phyloP scores from a whole-genome alignment of 2,797 vertebrate genomes.

The Crypturellus tataupa region DNA sequence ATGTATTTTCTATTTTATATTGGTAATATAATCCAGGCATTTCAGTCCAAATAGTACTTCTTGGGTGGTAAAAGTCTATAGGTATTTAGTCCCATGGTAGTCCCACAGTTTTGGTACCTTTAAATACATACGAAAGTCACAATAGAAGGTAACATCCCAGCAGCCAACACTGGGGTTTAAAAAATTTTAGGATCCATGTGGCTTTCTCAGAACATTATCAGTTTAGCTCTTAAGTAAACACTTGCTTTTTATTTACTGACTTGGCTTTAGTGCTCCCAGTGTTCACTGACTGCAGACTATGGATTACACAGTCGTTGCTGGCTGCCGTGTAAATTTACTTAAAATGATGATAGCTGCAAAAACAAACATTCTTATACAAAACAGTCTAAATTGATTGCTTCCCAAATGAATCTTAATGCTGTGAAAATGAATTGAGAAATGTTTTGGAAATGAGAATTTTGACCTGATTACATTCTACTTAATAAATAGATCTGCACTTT shows the following conservation, averaged over 20 bases:
- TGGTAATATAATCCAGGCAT: slow-evolving; percentile 76
- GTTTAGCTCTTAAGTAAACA: not conserved
- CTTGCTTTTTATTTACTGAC: not conserved
- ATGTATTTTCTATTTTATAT: slow-evolving; percentile 79
- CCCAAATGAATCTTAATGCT: not conserved
- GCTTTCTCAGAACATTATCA: not conserved
- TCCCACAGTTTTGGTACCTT: slow-evolving; percentile 34
- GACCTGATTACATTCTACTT: not conserved
- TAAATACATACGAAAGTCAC: not conserved
- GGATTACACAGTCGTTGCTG: not conserved
- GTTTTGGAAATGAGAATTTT: not conserved
- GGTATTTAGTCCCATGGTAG: slow-evolving; percentile 76
- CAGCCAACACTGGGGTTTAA: not conserved
- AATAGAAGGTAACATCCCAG: slow-evolving; percentile 9
- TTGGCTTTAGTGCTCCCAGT: not conserved
- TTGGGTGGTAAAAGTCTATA: slow-evolving; percentile 81
- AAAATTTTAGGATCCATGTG: not conserved
- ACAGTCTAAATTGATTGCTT: not conserved
- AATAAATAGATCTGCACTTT: not conserved
- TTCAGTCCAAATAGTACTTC: slow-evolving; percentile 74
- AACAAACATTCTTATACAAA: not conserved
- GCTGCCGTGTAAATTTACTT: not conserved
- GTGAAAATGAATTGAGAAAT: not conserved
- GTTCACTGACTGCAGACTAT: not conserved
- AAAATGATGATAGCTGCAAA: not conserved